Evolutionary conservation across 2,113 vertebrate species (phyloP).

Genomic region (Hyla sarda): DNA sequence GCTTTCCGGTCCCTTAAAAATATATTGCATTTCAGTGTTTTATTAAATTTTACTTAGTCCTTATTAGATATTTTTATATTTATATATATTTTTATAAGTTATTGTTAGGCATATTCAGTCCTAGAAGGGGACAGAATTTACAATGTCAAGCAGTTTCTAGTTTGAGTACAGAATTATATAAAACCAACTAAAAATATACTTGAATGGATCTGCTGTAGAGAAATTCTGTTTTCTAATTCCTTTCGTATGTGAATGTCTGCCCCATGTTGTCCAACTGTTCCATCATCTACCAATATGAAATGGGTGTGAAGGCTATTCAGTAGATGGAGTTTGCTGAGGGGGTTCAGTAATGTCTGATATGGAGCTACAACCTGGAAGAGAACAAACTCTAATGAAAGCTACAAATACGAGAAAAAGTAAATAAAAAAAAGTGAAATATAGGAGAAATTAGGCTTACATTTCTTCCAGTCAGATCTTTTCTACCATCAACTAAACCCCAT

Average conservation of each 20-base stretch:
- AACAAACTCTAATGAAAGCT: conserved; percentile 64
- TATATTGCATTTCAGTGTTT: background rate
- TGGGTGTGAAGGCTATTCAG: conserved; percentile 96
- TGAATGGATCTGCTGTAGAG: conserved; percentile 94
- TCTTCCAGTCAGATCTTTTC: conserved; percentile 95
- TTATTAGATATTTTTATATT: background rate
- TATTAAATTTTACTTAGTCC: background rate
- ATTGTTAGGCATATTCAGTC: background rate
- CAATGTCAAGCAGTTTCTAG: background rate
- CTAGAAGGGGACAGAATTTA: background rate
- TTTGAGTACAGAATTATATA: background rate
- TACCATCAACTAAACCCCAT: conserved; percentile 98
- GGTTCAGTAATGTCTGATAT: conserved; percentile 95
- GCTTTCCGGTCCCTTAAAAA: conserved; percentile 90
- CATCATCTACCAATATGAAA: conserved; percentile 97
- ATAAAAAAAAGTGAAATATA: background rate
- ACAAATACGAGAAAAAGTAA: background rate
- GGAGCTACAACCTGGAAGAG: conserved; percentile 88
- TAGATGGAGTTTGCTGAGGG: conserved; percentile 95
- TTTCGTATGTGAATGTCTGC: conserved; percentile 89
- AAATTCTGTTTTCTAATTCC: conserved; percentile 96
- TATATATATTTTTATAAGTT: background rate
- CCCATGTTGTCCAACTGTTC: conserved; percentile 94
- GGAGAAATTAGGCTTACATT: conserved; percentile 81
- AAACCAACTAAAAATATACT: conserved; percentile 75